Base-by-base conservation (phyloP, 2,113 vertebrate species). In the Lycocorax pyrrhopterus region DNA sequence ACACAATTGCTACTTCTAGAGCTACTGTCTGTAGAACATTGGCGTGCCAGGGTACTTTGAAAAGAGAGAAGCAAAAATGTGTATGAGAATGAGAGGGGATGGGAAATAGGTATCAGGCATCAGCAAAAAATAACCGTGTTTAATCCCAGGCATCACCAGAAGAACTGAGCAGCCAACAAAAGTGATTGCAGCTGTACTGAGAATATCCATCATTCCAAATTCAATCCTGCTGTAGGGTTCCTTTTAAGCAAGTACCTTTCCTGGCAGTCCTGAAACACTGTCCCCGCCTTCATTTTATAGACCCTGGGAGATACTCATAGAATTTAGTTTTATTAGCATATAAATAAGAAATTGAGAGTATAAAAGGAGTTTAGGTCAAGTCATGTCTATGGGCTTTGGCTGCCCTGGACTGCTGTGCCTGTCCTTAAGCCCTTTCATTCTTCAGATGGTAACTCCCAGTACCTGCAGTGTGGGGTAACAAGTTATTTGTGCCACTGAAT, bases 241-340 rank as follows among this genome's bases (percentile, higher is more conserved):
- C 78, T 79, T 59, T 53, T 64, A 35, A 82, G 39, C 77, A 55
- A 69, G 64, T 39, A 41, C 29, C 37, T 84, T 84, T 92, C 37
- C 80, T 68, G 49, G 39, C 37, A 86, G 6, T n/a, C 72, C 56
- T 72, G 53, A 68, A 91, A 73, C n/a, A 19, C 44, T 53, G 49
- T 79, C 62, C 46, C 23, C 2, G 3, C 58, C 30, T 79, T 76
- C 37, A 16, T 91, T 94, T 89, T 91, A 23, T 12, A 73, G 81
- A 89, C 62, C 33, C 44, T 59, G 52, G 62, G 74, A 89, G 37
- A 52, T 84, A 71, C 33, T 87, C 20, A 6, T 39, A 33, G 62
- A 73, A 60, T 89, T 94, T 87, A 13, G 23, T 79, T 96, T 69
- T 73, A 84, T 94, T 69, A 89, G 87, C 81, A 87, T 73, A 76